A percentile compares a stretch with the other conserved stretches of the same genome.
Evolutionary conservation across 1,140 invertebrate genomes (phyloP).

Genomic region (Aleiodes sp.): DNA sequence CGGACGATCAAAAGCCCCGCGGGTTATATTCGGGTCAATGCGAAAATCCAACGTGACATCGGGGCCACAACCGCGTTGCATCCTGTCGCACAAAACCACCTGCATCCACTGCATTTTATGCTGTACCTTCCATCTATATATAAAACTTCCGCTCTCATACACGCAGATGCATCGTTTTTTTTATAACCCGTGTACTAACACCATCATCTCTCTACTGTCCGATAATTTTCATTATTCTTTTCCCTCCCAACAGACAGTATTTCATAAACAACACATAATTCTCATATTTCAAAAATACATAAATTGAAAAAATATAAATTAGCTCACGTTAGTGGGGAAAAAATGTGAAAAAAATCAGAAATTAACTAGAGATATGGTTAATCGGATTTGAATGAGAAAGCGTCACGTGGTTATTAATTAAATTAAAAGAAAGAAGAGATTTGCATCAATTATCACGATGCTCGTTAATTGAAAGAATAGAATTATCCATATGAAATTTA

Average conservation of each 20-base stretch:
- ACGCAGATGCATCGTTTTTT: too few relatives aligned
- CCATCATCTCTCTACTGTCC: background rate
- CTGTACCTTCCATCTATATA: background rate
- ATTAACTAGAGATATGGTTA: background rate
- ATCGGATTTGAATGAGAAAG: background rate
- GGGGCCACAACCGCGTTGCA: background rate
- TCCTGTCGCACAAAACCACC: conserved; percentile 12
- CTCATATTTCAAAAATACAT: too few relatives aligned
- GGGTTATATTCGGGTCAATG: conserved; percentile 20
- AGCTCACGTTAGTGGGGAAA: too few relatives aligned
- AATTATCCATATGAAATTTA: conserved; percentile 39
- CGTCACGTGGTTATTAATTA: background rate
- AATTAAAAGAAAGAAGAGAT: conserved; percentile 31
- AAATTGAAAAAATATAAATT: too few relatives aligned
- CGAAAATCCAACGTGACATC: conserved; percentile 22
- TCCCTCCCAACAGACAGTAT: background rate
- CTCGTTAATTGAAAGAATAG: conserved; percentile 39
- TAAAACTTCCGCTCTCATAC: background rate
- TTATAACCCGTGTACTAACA: background rate
- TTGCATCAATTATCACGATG: conserved; percentile 38
- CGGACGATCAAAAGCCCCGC: conserved; percentile 25
- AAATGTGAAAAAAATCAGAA: background rate
- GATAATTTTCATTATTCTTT: background rate
- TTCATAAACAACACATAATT: background rate
- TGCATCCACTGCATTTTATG: background rate